phyloP scores from a whole-genome alignment of 2,113 vertebrate genomes.

The Proterorhinus semilunaris region DNA sequence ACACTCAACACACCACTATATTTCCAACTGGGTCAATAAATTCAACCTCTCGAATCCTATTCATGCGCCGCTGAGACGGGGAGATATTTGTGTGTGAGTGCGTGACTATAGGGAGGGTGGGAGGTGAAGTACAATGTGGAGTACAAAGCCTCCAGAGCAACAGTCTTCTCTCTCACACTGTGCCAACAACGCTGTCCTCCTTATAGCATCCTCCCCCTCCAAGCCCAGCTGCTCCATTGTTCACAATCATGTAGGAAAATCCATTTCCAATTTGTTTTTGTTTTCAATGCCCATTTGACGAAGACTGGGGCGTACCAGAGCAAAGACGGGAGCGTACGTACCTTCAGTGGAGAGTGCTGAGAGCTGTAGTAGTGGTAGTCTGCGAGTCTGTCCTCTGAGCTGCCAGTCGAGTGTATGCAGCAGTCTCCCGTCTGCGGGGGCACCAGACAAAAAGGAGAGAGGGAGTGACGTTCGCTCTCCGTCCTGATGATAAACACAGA shows the following conservation, averaged over 20 bases:
- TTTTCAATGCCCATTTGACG: background rate
- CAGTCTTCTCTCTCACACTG: constrained; percentile 27
- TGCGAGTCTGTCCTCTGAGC: constrained; percentile 20
- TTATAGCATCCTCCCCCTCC: constrained; percentile 31
- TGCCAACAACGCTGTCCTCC: constrained; percentile 39
- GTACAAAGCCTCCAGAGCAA: constrained; percentile 41
- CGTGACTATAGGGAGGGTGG: background rate
- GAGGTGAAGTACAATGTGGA: constrained; percentile 17
- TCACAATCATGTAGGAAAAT: background rate
- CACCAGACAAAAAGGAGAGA: constrained; percentile 27
- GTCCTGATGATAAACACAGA: constrained; percentile 77
- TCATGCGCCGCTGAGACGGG: constrained; percentile 34
- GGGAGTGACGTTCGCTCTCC: constrained; percentile 46
- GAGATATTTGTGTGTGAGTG: constrained; percentile 19
- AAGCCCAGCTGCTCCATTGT: background rate
- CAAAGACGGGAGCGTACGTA: background rate
- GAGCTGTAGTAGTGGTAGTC: constrained; percentile 29
- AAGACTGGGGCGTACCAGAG: background rate
- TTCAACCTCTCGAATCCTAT: constrained; percentile 52
- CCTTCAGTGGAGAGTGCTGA: constrained; percentile 16
- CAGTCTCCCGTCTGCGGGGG: constrained; percentile 23
- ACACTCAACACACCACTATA: constrained; percentile 30
- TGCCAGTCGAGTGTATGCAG: constrained; percentile 7
- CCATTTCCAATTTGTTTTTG: background rate
- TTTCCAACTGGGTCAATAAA: constrained; percentile 52